Conservation (phyloP, 1,140 invertebrate species). For the Lepidurus arcticus region DNA sequence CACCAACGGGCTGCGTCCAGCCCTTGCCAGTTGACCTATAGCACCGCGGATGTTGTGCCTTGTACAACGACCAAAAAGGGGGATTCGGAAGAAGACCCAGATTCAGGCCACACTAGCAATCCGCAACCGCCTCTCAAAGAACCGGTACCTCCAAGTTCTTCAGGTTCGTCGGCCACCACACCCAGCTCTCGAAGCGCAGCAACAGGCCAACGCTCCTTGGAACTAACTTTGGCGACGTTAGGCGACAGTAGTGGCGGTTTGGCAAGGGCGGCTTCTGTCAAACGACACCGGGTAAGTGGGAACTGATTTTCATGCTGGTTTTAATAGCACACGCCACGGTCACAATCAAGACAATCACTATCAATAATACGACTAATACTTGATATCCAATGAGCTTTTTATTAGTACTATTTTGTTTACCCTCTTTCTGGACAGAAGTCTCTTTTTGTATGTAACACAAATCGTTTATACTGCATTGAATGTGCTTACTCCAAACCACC, state of each 20-base stretch:
- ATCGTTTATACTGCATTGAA: too few species aligned
- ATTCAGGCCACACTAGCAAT: not conserved
- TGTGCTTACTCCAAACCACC: too few species aligned
- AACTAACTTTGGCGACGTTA: not conserved
- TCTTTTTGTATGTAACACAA: too few species aligned
- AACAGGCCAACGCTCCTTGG: slow-evolving; percentile 19
- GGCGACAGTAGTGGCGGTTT: not conserved
- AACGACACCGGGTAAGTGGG: slow-evolving; percentile 37
- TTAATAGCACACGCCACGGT: not conserved
- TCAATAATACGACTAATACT: not conserved
- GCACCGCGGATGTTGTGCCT: slow-evolving; percentile 17
- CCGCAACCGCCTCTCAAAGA: not conserved
- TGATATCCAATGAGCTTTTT: not conserved
- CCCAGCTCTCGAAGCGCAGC: not conserved
- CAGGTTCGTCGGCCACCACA: not conserved
- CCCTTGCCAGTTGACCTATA: slow-evolving; percentile 58
- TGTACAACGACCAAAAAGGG: not conserved
- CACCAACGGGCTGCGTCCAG: slow-evolving; percentile 72
- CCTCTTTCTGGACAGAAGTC: too few species aligned
- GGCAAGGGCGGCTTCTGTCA: slow-evolving; percentile 34
- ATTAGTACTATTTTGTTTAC: not conserved
- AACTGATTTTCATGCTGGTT: not conserved
- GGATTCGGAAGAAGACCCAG: slow-evolving; percentile 10
- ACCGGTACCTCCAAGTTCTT: slow-evolving; percentile 16
- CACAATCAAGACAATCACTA: not conserved